These are phyloP conservation scores for Luperina nickerlii DNA, from an alignment of 2,888 invertebrate genomes.

Conservation along the genomic window DNA sequence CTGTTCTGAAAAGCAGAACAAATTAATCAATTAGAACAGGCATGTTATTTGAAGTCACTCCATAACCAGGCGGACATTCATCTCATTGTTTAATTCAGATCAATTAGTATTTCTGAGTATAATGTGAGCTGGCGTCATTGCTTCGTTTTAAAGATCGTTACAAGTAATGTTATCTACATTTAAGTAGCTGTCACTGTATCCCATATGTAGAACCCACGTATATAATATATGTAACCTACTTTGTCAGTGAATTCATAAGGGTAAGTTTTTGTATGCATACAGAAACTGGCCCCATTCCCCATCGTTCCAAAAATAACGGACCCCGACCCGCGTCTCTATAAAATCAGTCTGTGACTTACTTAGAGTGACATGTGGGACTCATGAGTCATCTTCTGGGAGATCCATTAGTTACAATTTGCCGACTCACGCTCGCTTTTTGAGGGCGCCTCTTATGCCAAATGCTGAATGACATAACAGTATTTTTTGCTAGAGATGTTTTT, in stretches of 20 bases:
- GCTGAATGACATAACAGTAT: slow-evolving; percentile 65
- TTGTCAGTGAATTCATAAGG: slow-evolving; percentile 47
- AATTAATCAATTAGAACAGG: slow-evolving; percentile 62
- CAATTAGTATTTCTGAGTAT: slow-evolving; percentile 73
- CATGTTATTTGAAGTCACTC: slow-evolving; percentile 64
- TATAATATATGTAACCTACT: slow-evolving; percentile 13
- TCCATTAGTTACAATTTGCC: slow-evolving; percentile 86
- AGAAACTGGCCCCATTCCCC: slow-evolving; percentile 48
- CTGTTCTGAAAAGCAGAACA: slow-evolving; percentile 29
- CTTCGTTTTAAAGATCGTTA: slow-evolving; percentile 18
- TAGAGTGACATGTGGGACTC: slow-evolving; percentile 82
- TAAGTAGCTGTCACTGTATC: slow-evolving; percentile 15
- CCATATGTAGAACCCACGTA: slow-evolving; percentile 20
- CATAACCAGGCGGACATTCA: slow-evolving; percentile 72
- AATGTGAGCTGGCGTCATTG: slow-evolving; percentile 50
- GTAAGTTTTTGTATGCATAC: slow-evolving; percentile 64
- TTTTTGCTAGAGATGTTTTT: slow-evolving; percentile 63
- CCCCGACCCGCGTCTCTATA: slow-evolving; percentile 75
- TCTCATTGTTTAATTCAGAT: slow-evolving; percentile 77
- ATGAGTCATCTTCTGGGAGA: slow-evolving; percentile 84
- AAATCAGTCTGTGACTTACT: slow-evolving; percentile 77
- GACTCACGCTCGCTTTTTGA: slow-evolving; percentile 85
- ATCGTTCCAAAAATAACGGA: slow-evolving; percentile 74
- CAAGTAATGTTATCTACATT: slow-evolving; percentile 36
- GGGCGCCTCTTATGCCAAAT: slow-evolving; percentile 71